Base-by-base conservation (phyloP, 2,113 vertebrate genomes). In the Percopsis transmontana region DNA sequence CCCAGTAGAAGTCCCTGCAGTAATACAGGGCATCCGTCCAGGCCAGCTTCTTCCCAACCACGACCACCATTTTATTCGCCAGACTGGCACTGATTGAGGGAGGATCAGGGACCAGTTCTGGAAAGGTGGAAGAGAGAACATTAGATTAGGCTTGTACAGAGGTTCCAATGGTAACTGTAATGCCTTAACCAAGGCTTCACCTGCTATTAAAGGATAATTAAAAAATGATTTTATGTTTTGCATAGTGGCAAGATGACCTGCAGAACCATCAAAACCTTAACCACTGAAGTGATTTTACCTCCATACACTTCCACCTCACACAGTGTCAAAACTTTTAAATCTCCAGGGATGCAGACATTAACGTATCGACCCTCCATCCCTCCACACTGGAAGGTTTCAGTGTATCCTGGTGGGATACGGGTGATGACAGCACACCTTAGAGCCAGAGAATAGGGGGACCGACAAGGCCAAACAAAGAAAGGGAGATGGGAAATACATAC, bases 11-110 rank as follows among this genome's bases (percentile, higher is more conserved):
- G 27, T 66, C 68, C 23, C 77, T 65, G 71, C 77, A 79, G 42
- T 59, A 62, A 15, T 70, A 33, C 52, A 74, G 58, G 27, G 71
- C 76, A n/a, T 70, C 66, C 1, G 58, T 70, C 70, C 71, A 79
- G 52, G 62, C 54, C 27, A 79, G 62, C 62, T 51, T 60, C 53
- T 24, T 62, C 19, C 58, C 55, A 2, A 74, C 64, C 56, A 53
- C 42, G 61, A 21, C 40, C 9, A 63, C 47, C 57, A 54, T 66
- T 38, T 56, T 40, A 7, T 15, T 47, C 2, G 14, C 33, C 33
- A 13, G 15, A 47, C 20, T 27, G 4, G 23, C 19, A 5, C 27
- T 42, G 47, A 44, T 15, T 11, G 66, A 59, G 56, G 66, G 24
- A 21, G 57, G 15, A 47, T 41, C 41, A 19, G 19, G n/a, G 8